Conservation (phyloP, 2,113 vertebrate genomes). For the Formicarius rufipectus region DNA sequence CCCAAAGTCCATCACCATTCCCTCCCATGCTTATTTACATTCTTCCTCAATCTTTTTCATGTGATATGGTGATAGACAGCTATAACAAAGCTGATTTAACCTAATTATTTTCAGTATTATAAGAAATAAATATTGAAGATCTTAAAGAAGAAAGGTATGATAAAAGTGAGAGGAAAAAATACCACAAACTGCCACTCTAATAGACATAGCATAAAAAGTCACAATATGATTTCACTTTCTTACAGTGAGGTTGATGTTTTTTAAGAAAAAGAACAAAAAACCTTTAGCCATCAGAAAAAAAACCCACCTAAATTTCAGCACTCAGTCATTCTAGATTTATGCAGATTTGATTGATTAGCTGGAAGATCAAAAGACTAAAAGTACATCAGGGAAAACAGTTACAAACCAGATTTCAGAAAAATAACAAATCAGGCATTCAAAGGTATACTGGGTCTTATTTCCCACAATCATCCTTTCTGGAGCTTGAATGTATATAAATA, state of each 20-base stretch:
- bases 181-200: not conserved
- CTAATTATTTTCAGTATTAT: not conserved
- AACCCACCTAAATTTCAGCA: not conserved
- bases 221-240: not conserved
- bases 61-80: accelerated
- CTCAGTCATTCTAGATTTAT: not conserved
- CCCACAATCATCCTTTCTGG: not conserved
- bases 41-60: not conserved
- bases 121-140: not conserved
- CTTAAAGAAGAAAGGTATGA: not conserved
- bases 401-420: constrained; percentile 13
- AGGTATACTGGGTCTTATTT: not conserved
- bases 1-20: not conserved
- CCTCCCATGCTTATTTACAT: not conserved
- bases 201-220: not conserved
- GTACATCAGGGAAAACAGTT: not conserved
- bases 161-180: not conserved
- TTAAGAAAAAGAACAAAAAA: not conserved
- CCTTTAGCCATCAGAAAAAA: not conserved
- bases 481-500: not conserved
- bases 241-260: not conserved
- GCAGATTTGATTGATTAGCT: not conserved
- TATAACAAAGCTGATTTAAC: not conserved
- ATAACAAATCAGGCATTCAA: not conserved
- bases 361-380: constrained; percentile 1